Conservation (phyloP, 2,888 invertebrate species). For the Oxyteleia sp. region DNA sequence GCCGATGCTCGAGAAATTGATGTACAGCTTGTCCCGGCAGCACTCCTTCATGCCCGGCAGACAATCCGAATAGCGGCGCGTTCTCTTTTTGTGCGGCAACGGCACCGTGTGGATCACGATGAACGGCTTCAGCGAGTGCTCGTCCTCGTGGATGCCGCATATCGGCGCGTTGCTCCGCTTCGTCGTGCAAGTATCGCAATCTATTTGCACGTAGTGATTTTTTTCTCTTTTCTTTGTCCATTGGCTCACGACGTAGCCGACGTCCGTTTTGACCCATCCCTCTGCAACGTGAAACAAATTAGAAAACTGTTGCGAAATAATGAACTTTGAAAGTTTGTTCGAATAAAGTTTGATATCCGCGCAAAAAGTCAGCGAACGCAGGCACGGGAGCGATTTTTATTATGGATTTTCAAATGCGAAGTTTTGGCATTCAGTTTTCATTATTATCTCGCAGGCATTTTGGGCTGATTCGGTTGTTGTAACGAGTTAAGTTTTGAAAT, state of each 20-base stretch:
- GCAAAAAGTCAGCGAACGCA: no score
- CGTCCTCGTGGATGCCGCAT: slow-evolving; percentile 88
- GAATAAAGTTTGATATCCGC: no score
- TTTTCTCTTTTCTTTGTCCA: slow-evolving; percentile 92
- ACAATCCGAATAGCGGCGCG: slow-evolving; percentile 91
- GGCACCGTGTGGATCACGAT: slow-evolving; percentile 93
- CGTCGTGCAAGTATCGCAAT: slow-evolving; percentile 92
- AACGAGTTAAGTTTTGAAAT: no score
- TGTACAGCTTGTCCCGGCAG: slow-evolving; percentile 94
- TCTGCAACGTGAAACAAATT: slow-evolving; percentile 87
- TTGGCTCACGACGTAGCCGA: slow-evolving; percentile 92
- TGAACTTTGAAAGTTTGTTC: no score
- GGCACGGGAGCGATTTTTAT: no score
- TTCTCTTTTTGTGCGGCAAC: slow-evolving; percentile 90
- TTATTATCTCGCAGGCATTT: no score
- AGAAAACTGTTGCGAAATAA: neutral
- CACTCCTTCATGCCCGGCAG: slow-evolving; percentile 92
- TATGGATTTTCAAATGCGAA: neutral
- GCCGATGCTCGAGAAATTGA: slow-evolving; percentile 94
- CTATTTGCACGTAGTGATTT: slow-evolving; percentile 92
- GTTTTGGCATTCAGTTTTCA: no score
- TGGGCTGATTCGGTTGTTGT: no score
- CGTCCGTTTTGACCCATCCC: slow-evolving; percentile 94
- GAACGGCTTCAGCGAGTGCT: slow-evolving; percentile 92
- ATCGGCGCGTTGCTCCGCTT: slow-evolving; percentile 91